These are phyloP conservation scores for Potamilus streckersoni DNA, from an alignment of 1,140 invertebrate species.

Conservation along the genomic window DNA sequence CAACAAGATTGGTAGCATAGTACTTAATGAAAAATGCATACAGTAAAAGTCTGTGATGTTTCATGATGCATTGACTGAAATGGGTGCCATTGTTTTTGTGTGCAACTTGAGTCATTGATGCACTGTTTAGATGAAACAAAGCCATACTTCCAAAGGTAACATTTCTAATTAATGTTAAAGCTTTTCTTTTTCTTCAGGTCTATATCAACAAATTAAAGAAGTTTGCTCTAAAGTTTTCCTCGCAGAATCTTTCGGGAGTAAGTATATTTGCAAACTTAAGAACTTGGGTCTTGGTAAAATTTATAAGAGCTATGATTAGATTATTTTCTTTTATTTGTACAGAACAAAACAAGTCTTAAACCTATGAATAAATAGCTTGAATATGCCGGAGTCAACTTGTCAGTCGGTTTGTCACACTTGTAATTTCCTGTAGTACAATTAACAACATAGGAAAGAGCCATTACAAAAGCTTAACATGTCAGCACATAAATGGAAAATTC, in stretches of 20 bases:
- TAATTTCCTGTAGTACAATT: too few species aligned
- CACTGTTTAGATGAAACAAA: background rate
- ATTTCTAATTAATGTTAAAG: slow-evolving; percentile 6
- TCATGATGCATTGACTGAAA: background rate
- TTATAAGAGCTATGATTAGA: background rate
- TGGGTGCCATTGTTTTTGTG: background rate
- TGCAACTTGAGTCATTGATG: background rate
- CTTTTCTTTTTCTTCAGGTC: slow-evolving; percentile 69
- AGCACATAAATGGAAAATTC: too few species aligned
- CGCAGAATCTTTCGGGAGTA: slow-evolving; percentile 69
- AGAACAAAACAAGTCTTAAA: too few species aligned
- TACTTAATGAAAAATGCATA: too few species aligned
- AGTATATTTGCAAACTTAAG: slow-evolving; percentile 30
- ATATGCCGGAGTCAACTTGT: too few species aligned
- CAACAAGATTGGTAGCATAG: too few species aligned
- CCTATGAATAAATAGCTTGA: too few species aligned
- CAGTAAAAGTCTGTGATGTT: background rate
- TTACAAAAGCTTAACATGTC: too few species aligned
- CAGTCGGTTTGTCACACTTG: too few species aligned
- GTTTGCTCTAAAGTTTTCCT: slow-evolving; percentile 82
- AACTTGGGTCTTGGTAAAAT: background rate
- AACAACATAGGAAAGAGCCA: too few species aligned
- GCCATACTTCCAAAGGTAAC: slow-evolving; percentile 4
- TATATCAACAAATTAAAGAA: slow-evolving; percentile 85
- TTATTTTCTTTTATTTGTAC: background rate